These are phyloP conservation scores for Mercenaria mercenaria DNA, from an alignment of 1,140 invertebrate species.

Conservation along the genomic window DNA sequence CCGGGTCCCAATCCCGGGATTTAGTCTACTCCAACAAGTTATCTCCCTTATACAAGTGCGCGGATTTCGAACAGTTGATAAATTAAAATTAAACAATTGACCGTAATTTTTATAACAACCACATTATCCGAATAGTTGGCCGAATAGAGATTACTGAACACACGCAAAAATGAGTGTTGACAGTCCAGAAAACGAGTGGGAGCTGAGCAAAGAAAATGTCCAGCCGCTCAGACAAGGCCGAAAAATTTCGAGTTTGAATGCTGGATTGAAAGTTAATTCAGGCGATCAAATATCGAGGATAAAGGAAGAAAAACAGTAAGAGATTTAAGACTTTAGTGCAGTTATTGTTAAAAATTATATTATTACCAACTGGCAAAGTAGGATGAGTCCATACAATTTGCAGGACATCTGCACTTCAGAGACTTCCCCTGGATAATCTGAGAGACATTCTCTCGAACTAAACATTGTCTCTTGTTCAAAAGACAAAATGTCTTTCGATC, in stretches of 20 bases:
- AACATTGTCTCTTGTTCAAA: too few relatives aligned
- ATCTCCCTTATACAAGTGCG: background rate
- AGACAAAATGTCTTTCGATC: too few relatives aligned
- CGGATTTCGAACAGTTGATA: background rate
- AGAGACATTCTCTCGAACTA: too few relatives aligned
- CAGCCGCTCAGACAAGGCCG: slow-evolving; percentile 94
- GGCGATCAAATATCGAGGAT: slow-evolving; percentile 54
- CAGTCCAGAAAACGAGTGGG: slow-evolving; percentile 80
- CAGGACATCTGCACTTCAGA: too few relatives aligned
- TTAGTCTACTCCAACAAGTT: too few relatives aligned
- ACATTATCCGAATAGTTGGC: background rate
- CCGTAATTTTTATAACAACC: background rate
- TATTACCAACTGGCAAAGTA: too few relatives aligned
- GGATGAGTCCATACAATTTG: too few relatives aligned
- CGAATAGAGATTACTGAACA: too few relatives aligned
- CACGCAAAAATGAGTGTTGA: slow-evolving; percentile 5
- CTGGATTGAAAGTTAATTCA: slow-evolving; percentile 77
- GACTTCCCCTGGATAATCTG: too few relatives aligned
- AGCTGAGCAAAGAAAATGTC: slow-evolving; percentile 95
- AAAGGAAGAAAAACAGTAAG: slow-evolving; percentile 61
- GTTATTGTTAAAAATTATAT: too few relatives aligned
- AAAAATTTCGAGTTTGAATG: slow-evolving; percentile 85
- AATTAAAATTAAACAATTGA: background rate
- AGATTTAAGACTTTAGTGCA: too few relatives aligned
- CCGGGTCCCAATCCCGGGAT: too few relatives aligned